phyloP scores from a whole-genome alignment of 2,888 invertebrate species.

The Baccha elongata region DNA sequence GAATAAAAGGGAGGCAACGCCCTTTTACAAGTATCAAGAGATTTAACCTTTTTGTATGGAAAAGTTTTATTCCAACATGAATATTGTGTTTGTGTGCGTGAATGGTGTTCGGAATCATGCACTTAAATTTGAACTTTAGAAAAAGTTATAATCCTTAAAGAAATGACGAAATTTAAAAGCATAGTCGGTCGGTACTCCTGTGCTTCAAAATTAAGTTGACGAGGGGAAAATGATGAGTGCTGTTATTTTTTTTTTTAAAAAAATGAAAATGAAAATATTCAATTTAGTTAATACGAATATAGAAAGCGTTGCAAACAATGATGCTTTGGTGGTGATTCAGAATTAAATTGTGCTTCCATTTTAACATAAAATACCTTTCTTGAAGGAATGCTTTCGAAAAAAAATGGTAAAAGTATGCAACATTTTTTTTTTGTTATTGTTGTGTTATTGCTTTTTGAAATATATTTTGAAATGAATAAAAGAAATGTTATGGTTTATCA shows the following conservation, averaged over 20 bases:
- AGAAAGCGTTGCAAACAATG: conserved; percentile 20
- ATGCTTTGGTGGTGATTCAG: conserved; percentile 11
- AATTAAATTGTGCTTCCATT: conserved; percentile 37
- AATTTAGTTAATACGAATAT: conserved; percentile 54
- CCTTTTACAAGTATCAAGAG: conserved; percentile 70
- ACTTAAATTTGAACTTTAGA: conserved; percentile 66
- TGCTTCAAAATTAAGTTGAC: conserved; percentile 10
- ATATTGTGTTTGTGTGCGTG: background rate
- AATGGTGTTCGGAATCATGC: conserved; percentile 42
- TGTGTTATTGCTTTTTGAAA: background rate
- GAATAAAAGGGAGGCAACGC: conserved; percentile 35
- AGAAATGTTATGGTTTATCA: conserved; percentile 23
- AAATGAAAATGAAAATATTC: conserved; percentile 70
- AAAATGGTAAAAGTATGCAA: conserved; percentile 38
- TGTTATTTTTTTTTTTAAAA: conserved; percentile 36
- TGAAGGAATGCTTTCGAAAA: background rate
- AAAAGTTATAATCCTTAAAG: conserved; percentile 72
- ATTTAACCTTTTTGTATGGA: conserved; percentile 67
- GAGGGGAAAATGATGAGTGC: conserved; percentile 11
- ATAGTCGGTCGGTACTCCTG: background rate
- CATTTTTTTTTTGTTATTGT: conserved; percentile 4
- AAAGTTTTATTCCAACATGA: conserved; percentile 21
- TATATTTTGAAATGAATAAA: conserved; percentile 8
- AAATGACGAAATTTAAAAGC: conserved; percentile 33
- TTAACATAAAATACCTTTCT: background rate